Conservation (phyloP, 2,888 invertebrate genomes). For the Priapulus caudatus region DNA sequence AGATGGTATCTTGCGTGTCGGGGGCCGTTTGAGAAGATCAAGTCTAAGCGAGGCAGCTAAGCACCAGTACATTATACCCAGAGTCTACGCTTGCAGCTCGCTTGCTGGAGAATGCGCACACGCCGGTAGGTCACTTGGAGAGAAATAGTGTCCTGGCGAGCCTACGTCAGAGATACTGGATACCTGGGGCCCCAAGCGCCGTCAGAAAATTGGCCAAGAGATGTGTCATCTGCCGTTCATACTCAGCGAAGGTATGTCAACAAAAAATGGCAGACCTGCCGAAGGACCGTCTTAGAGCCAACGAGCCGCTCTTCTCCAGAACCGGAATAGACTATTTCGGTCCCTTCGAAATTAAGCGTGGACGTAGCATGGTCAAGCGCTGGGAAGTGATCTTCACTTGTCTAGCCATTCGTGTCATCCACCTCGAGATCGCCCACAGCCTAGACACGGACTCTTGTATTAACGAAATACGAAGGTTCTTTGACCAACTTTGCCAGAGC, state of each 20-base stretch:
- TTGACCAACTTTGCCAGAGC: no score
- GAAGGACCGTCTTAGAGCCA: conserved; percentile 6
- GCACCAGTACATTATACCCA: no score
- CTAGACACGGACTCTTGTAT: conserved; percentile 14
- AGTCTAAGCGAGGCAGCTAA: no score
- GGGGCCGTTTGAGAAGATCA: no score
- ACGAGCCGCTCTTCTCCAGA: conserved; percentile 12
- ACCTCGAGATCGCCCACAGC: conserved; percentile 15
- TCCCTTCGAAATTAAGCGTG: conserved; percentile 15
- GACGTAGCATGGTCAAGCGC: conserved; percentile 12
- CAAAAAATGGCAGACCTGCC: conserved; percentile 19
- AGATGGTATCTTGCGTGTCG: no score
- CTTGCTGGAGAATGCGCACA: no score
- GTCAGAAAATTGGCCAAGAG: no score
- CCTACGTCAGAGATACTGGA: no score
- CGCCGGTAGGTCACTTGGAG: no score
- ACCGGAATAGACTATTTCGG: conserved; percentile 16
- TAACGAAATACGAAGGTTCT: conserved; percentile 14
- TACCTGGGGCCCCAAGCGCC: no score
- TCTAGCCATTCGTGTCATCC: conserved; percentile 12
- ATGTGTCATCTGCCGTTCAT: conserved; percentile 12
- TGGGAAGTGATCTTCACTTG: conserved; percentile 20
- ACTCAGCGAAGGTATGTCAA: background rate
- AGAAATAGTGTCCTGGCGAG: no score
- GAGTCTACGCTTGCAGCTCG: no score